Evolutionary conservation across 2,797 vertebrate genomes (phyloP).

Genomic region (Peromyscus melanophrys): DNA sequence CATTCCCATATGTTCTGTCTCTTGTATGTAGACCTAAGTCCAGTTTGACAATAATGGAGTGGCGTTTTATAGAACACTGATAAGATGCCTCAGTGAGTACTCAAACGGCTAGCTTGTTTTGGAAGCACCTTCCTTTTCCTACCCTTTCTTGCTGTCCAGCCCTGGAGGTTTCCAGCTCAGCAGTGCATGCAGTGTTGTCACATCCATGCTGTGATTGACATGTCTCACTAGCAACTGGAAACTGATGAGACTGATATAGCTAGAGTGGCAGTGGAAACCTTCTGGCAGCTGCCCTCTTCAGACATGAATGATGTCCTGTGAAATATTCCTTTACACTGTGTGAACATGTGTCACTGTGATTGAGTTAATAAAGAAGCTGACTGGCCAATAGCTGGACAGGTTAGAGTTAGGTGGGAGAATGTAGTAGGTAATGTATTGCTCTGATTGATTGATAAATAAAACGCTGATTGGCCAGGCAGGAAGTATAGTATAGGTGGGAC

Average conservation of each 20-base stretch:
- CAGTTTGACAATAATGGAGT: neutral
- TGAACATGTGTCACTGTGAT: no score
- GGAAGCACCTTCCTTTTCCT: constrained; percentile 1
- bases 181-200: neutral
- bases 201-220: neutral
- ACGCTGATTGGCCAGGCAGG: no score
- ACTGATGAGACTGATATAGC: neutral
- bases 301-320: neutral
- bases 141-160: neutral
- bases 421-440: no score
- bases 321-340: no score
- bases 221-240: neutral
- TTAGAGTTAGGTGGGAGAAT: no score
- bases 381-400: no score
- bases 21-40: neutral
- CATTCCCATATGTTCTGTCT: neutral
- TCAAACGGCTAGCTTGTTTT: constrained; percentile 34
- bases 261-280: neutral
- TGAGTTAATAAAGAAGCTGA: no score
- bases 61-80: neutral
- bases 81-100: neutral
- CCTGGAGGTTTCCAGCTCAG: constrained; percentile 4
- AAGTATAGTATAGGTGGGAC: no score
- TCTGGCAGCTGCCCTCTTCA: neutral
- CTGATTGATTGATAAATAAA: no score